A percentile compares a stretch with the other conserved stretches of the same genome.
These are phyloP conservation scores for Charanyca ferruginea DNA, from an alignment of 2,888 invertebrate genomes.

Conservation along the genomic window DNA sequence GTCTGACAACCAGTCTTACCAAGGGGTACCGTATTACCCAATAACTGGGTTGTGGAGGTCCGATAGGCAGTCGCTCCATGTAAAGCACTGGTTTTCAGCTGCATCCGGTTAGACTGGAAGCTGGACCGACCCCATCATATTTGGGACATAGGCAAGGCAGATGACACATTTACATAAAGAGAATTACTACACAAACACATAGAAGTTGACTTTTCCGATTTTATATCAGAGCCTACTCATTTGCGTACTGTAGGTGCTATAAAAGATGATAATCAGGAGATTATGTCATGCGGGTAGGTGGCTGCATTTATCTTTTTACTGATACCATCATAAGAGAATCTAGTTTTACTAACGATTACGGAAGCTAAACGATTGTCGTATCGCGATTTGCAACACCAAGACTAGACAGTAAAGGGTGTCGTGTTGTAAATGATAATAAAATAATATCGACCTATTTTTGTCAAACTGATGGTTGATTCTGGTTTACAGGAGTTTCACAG, in stretches of 20 bases:
- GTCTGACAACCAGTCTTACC: too few relatives aligned
- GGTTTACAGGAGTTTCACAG: too few relatives aligned
- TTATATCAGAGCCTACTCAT: constrained; percentile 30
- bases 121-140: too few relatives aligned
- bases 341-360: constrained; percentile 52
- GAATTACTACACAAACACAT: background rate
- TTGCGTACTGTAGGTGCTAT: constrained; percentile 27
- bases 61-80: too few relatives aligned
- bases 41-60: too few relatives aligned
- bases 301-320: constrained; percentile 52
- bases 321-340: constrained; percentile 48
- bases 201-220: constrained; percentile 26
- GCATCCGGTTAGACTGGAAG: too few relatives aligned
- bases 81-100: too few relatives aligned
- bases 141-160: too few relatives aligned
- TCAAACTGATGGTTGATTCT: too few relatives aligned
- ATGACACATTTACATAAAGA: too few relatives aligned
- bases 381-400: constrained; percentile 18
- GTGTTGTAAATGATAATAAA: background rate
- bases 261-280: constrained; percentile 37
- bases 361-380: constrained; percentile 31
- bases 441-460: too few relatives aligned
- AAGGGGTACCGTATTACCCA: too few relatives aligned
- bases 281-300: constrained; percentile 51
- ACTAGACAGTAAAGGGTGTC: background rate